Conservation (phyloP, 2,113 vertebrate species). For the Hassar affinis region DNA sequence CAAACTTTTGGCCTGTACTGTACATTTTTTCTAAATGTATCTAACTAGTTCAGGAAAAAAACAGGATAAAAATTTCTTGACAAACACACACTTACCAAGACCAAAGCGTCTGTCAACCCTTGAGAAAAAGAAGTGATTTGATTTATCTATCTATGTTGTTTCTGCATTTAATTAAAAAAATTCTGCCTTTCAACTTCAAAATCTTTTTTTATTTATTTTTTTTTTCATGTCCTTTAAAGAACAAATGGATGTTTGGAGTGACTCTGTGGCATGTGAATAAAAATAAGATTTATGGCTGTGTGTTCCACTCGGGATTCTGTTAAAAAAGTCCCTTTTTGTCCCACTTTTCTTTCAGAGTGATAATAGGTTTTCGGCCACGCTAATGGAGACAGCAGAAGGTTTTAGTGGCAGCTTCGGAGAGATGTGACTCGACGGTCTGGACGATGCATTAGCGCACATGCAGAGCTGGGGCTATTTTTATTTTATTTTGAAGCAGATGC, state of each 20-base stretch:
- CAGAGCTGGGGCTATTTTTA: conserved; percentile 32
- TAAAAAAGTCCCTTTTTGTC: background rate
- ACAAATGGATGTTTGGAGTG: background rate
- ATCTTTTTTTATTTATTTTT: background rate
- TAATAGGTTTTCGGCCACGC: conserved; percentile 41
- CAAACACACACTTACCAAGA: background rate
- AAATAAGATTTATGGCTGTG: conserved; percentile 45
- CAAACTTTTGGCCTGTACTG: no score
- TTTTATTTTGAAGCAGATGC: conserved; percentile 21
- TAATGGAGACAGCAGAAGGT: conserved; percentile 43
- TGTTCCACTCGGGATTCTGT: conserved; percentile 7
- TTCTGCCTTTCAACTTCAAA: background rate
- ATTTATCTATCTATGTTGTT: background rate
- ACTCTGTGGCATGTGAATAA: conserved; percentile 35
- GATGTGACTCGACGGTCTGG: conserved; percentile 22
- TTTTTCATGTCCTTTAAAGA: conserved; percentile 1
- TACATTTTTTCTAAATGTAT: background rate
- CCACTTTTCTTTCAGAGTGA: conserved; percentile 35
- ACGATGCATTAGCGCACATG: conserved; percentile 33
- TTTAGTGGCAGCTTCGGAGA: background rate
- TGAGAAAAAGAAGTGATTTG: background rate
- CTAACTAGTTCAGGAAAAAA: background rate
- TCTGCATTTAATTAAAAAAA: background rate
- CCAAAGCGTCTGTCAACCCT: background rate
- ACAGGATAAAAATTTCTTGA: background rate